Conservation (phyloP, 2,797 vertebrate genomes). For the Ceryle rudis region DNA sequence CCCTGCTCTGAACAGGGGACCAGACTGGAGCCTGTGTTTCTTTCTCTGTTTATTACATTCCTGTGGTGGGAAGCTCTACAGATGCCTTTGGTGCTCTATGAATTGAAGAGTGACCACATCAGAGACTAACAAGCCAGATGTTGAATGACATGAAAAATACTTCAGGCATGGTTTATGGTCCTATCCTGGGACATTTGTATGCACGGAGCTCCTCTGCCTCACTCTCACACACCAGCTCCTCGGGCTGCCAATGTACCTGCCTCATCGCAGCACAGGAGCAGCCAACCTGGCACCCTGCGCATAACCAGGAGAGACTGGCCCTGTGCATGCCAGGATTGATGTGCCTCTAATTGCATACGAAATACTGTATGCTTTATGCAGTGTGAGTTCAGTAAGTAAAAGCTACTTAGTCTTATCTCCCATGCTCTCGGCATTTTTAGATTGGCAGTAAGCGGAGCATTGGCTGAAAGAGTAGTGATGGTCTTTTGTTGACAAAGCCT, state of each 20-base stretch:
- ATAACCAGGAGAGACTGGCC: neutral
- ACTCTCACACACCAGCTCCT: neutral
- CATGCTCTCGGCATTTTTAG: rapidly evolving
- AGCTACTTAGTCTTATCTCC: neutral
- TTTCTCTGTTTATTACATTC: neutral
- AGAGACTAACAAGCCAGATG: neutral
- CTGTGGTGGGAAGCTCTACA: neutral
- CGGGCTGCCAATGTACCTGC: neutral
- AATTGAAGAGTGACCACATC: slow-evolving; percentile 15
- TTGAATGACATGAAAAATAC: neutral
- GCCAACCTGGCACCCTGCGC: neutral
- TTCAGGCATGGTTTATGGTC: neutral
- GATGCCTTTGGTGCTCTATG: neutral
- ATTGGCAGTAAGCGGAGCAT: neutral
- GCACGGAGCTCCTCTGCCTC: neutral
- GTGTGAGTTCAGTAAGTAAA: neutral
- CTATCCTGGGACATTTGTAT: neutral
- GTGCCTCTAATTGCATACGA: neutral
- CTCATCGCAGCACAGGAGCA: neutral
- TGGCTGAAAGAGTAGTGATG: neutral
- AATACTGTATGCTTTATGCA: neutral
- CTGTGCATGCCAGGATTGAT: neutral
- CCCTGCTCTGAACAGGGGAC: neutral
- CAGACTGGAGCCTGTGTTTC: neutral
- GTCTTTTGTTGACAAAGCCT: neutral